These are phyloP conservation scores for Petrocephalus schoutedeni DNA, from an alignment of 2,797 vertebrate species.

Conservation along the genomic window DNA sequence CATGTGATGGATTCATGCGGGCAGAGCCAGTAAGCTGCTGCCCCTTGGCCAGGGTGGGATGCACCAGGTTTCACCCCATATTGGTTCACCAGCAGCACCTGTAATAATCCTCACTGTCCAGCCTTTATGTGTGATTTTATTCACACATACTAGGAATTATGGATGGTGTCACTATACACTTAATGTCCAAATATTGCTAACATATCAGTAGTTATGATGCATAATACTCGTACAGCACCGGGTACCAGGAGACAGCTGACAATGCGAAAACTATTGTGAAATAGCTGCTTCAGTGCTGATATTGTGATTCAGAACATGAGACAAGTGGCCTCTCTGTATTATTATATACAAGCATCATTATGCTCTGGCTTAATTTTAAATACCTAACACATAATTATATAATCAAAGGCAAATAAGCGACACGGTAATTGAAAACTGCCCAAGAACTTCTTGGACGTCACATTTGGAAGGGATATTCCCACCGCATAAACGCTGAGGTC, in stretches of 20 bases:
- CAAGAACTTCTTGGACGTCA: background rate
- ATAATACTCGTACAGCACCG: background rate
- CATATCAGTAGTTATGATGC: background rate
- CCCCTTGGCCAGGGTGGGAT: conserved; percentile 22
- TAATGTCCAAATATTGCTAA: background rate
- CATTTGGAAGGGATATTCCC: background rate
- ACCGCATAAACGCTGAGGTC: background rate
- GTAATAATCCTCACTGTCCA: background rate
- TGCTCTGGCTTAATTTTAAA: background rate
- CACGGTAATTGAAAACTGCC: background rate
- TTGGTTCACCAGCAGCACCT: background rate
- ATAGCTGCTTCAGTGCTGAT: background rate
- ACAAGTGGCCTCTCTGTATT: background rate
- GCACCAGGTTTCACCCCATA: conserved; percentile 33
- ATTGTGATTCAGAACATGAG: background rate
- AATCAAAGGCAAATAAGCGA: background rate
- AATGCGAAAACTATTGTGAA: background rate
- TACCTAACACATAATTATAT: background rate
- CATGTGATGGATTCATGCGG: conserved; percentile 45
- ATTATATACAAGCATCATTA: background rate
- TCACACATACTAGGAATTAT: background rate
- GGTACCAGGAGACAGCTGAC: background rate
- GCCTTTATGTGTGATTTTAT: background rate
- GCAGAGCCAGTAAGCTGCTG: conserved; percentile 34
- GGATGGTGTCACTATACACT: background rate